Evolutionary conservation across 2,113 vertebrate species (phyloP), one percentile per base, ranked within the genome.

Genomic region (Upupa epops): DNA sequence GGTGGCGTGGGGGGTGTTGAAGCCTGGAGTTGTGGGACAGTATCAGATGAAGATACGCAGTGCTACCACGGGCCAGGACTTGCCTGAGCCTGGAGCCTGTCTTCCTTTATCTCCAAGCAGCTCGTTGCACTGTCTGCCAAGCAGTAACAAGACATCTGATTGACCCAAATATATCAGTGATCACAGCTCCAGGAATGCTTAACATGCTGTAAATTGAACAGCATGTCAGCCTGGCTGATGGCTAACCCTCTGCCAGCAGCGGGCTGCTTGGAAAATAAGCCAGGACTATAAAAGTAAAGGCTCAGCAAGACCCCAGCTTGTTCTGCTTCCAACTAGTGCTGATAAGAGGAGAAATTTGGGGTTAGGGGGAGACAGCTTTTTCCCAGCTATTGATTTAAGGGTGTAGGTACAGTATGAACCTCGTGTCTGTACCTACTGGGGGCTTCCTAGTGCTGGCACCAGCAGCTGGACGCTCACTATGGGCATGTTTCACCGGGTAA

Each of bases 121-220:
- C 76, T 93, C 79, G n/a, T 36, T 34, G 83, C 83, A 76, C 46
- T 17, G 76, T 70, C 92, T 85, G 60, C 48, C 73, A 60, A 93
- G 72, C 64, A 70, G 45, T 66, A 92, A 92, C 69, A 77, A 79
- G 88, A 83, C 69, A 78, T 74, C 56, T 64, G 95, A 91, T 84
- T 89, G 78, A 89, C 86, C 91, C 83, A 88, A 83, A 93, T 86
- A 60, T 81, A 92, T 88, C 89, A 52, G 37, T 56, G 69, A 94
- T 88, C 91, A 68, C 56, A 59, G 61, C 66, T 92, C 66, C 86
- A 93, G 83, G 77, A 93, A 88, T 71, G 80, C 70, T 74, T 52
- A 83, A 86, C 76, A 68, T 45, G 56, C 65, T 81, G 89, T 81
- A 92, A 84, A 86, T 55, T 65, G 72, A 90, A 58, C 52, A 74